Evolutionary conservation across 2,113 vertebrate genomes (phyloP).

Genomic region (Dasyprocta punctata): DNA sequence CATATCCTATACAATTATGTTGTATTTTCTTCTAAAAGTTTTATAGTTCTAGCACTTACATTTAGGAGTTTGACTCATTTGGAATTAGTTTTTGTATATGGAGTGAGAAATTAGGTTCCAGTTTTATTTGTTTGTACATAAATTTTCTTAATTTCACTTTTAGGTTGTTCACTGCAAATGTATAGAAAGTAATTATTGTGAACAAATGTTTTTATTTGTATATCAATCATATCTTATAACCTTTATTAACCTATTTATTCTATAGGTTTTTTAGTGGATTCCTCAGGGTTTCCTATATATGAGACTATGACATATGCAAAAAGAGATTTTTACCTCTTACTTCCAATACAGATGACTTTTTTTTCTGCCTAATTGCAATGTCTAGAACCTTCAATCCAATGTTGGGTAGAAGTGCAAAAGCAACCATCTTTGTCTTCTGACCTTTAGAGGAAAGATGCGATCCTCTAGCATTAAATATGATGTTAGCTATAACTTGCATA

Average conservation of each 20-base stretch:
- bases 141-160: slow-evolving; percentile 31
- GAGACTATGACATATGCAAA: background rate
- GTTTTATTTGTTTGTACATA: background rate
- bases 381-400: background rate
- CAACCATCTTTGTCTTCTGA: background rate
- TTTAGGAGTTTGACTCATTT: slow-evolving; percentile 20
- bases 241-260: background rate
- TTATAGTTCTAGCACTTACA: background rate
- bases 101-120: background rate
- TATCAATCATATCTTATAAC: background rate
- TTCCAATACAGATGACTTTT: background rate
- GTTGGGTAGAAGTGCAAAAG: background rate
- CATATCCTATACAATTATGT: too few relatives aligned
- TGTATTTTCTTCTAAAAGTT: slow-evolving; percentile 30
- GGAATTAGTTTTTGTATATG: background rate
- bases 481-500: background rate
- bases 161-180: background rate
- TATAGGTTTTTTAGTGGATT: background rate
- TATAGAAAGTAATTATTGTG: background rate
- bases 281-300: background rate
- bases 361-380: background rate
- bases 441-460: background rate
- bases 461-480: background rate
- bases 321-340: background rate
- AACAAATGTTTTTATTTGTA: background rate